phyloP scores from a whole-genome alignment of 2,888 invertebrate species.

The Baronia brevicornis region DNA sequence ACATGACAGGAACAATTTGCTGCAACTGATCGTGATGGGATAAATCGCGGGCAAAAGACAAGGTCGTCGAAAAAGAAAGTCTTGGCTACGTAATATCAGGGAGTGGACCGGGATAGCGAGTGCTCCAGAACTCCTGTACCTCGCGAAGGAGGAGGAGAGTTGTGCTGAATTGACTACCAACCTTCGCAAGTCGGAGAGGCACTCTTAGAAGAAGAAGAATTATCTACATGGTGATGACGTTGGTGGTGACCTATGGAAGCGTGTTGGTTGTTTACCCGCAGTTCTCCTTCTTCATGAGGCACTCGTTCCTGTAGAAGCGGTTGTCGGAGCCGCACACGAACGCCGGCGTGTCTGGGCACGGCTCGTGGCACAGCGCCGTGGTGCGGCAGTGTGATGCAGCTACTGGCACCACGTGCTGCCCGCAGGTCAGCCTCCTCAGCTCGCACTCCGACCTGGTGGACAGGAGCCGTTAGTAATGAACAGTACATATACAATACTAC shows the following conservation, averaged over 20 bases:
- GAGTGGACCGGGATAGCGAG: too few relatives aligned
- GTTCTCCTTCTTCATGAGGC: slow-evolving; percentile 92
- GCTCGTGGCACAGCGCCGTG: slow-evolving; percentile 86
- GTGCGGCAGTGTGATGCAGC: slow-evolving; percentile 89
- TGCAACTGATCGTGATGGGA: too few relatives aligned
- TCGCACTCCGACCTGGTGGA: slow-evolving; percentile 85
- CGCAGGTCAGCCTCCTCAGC: slow-evolving; percentile 87
- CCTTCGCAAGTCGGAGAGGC: too few relatives aligned
- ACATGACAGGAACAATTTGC: too few relatives aligned
- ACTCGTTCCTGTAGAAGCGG: slow-evolving; percentile 91
- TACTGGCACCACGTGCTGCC: slow-evolving; percentile 89
- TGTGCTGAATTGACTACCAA: too few relatives aligned
- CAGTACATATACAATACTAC: too few relatives aligned
- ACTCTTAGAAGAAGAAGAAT: background rate
- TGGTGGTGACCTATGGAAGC: background rate
- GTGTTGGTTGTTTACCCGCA: slow-evolving; percentile 78
- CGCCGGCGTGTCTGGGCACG: slow-evolving; percentile 81
- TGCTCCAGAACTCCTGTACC: too few relatives aligned
- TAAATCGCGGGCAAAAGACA: too few relatives aligned
- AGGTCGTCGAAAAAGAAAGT: too few relatives aligned
- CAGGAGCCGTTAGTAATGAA: background rate
- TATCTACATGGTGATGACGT: background rate
- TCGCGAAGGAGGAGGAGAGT: too few relatives aligned
- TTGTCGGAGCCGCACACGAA: slow-evolving; percentile 94
- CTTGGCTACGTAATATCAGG: too few relatives aligned